A percentile compares a stretch with the other conserved stretches of the same genome.
Evolutionary conservation across 2,113 vertebrate genomes (phyloP).

Genomic region (Toxotes jaculatrix): DNA sequence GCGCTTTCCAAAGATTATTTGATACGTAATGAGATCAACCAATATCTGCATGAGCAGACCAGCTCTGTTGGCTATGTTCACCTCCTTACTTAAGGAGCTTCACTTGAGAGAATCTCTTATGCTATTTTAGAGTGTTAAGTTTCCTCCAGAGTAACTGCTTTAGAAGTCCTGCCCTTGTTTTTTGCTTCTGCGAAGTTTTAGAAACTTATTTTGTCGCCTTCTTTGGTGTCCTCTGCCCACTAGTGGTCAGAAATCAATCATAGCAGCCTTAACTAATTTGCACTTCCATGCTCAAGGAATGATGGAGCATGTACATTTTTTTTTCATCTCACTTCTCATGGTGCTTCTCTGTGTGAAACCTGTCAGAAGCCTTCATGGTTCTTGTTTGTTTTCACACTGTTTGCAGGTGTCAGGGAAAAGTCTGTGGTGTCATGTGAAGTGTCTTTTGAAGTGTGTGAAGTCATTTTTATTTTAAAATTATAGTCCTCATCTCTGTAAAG

Average conservation of each 20-base stretch:
- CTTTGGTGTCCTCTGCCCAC: constrained; percentile 12
- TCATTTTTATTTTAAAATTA: background rate
- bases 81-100: background rate
- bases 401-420: constrained; percentile 1
- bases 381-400: background rate
- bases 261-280: background rate
- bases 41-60: background rate
- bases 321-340: constrained; percentile 1
- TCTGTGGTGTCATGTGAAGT: background rate
- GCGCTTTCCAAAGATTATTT: background rate
- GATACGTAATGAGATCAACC: background rate
- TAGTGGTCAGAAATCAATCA: constrained; percentile 33
- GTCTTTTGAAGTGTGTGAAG: too few species aligned
- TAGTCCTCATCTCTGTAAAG: background rate
- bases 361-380: background rate
- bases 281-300: constrained; percentile 17
- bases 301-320: background rate
- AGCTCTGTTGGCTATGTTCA: background rate
- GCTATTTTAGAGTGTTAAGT: too few species aligned
- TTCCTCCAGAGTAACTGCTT: background rate
- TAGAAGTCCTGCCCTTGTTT: background rate
- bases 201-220: background rate
- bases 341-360: background rate
- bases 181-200: background rate
- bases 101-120: background rate